These are phyloP conservation scores for Hesperia comma DNA, from an alignment of 2,888 invertebrate species.

Conservation along the genomic window DNA sequence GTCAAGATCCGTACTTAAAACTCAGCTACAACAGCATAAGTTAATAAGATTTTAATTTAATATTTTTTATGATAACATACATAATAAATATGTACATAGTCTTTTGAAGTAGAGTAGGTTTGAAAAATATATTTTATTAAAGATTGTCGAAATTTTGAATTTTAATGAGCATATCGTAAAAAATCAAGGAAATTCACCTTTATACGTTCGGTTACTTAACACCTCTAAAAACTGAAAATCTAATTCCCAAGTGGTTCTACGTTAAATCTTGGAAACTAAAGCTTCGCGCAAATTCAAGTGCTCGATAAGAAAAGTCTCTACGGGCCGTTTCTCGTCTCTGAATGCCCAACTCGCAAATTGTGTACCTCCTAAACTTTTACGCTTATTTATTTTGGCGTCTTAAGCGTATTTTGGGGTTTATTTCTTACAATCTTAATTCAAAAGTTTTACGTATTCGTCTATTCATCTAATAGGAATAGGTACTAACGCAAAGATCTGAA, in stretches of 20 bases:
- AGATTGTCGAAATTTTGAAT: neutral
- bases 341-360: conserved; percentile 2
- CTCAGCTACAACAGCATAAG: too few relatives aligned
- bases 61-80: too few relatives aligned
- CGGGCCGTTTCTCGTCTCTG: neutral
- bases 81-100: too few relatives aligned
- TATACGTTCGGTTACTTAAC: neutral
- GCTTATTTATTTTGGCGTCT: too few relatives aligned
- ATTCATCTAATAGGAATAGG: too few relatives aligned
- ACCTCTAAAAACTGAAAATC: neutral
- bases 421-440: too few relatives aligned
- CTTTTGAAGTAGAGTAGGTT: neutral
- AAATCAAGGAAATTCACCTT: neutral
- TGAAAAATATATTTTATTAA: neutral
- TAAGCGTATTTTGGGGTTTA: too few relatives aligned
- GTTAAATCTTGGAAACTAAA: conserved; percentile 4
- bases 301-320: neutral
- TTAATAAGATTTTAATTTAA: too few relatives aligned
- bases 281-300: neutral
- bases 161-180: neutral
- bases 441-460: too few relatives aligned
- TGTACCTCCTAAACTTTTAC: too few relatives aligned
- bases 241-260: neutral
- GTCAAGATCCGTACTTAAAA: too few relatives aligned
- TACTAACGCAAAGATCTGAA: too few relatives aligned